These are phyloP conservation scores for Triplophysa rosa DNA, from an alignment of 2,113 vertebrate genomes.

Conservation along the genomic window DNA sequence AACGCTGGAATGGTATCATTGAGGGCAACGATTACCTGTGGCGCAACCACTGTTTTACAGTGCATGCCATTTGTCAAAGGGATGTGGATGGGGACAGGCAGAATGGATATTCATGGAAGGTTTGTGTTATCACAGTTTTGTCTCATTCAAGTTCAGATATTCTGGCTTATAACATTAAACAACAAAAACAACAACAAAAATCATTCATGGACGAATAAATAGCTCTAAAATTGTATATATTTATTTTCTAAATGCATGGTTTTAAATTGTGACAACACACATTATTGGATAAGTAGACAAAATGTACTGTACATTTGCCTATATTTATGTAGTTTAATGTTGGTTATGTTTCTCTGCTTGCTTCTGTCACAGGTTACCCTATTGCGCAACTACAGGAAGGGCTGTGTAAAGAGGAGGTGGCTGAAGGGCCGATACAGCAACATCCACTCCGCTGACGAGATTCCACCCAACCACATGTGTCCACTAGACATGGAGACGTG, in stretches of 20 bases:
- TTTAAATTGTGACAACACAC: too few species aligned
- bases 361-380: slow-evolving; percentile 72
- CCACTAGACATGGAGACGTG: slow-evolving; percentile 82
- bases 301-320: background rate
- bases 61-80: slow-evolving; percentile 72
- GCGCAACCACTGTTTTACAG: slow-evolving; percentile 77
- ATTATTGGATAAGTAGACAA: too few species aligned
- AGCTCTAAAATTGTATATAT: too few species aligned
- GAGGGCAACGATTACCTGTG: slow-evolving; percentile 77
- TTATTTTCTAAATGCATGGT: too few species aligned
- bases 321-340: background rate
- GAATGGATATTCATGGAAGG: slow-evolving; percentile 85
- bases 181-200: too few species aligned
- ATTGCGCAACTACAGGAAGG: slow-evolving; percentile 83
- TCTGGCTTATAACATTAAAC: too few species aligned
- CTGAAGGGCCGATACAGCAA: slow-evolving; percentile 84
- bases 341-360: background rate
- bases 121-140: slow-evolving; percentile 54
- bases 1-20: slow-evolving; percentile 77
- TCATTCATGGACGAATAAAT: too few species aligned
- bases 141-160: background rate
- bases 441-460: slow-evolving; percentile 71
- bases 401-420: slow-evolving; percentile 84
- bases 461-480: slow-evolving; percentile 79
- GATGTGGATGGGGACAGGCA: slow-evolving; percentile 80